Conservation (phyloP, 2,888 invertebrate species). For the Carabus problematicus region DNA sequence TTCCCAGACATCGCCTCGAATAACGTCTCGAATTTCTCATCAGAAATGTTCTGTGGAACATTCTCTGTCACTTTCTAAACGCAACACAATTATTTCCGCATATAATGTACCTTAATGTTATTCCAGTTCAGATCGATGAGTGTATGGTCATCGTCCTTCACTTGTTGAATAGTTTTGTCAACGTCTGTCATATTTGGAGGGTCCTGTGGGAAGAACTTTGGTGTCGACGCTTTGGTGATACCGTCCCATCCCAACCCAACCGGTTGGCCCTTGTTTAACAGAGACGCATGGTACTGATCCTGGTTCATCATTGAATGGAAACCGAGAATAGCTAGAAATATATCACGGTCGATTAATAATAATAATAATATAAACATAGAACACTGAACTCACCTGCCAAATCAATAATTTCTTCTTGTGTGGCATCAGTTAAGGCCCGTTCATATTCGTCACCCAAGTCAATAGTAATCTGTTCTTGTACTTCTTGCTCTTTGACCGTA, state of each 20-base stretch:
- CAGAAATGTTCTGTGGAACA: constrained; percentile 86
- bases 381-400: constrained; percentile 74
- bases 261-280: constrained; percentile 90
- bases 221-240: constrained; percentile 91
- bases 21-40: constrained; percentile 90
- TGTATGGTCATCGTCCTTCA: constrained; percentile 87
- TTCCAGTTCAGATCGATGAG: constrained; percentile 97
- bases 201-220: constrained; percentile 90
- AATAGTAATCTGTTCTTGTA: constrained; percentile 90
- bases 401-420: constrained; percentile 98
- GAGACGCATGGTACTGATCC: constrained; percentile 98
- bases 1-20: constrained; percentile 89
- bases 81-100: constrained; percentile 8
- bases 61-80: too few species aligned
- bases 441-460: constrained; percentile 96
- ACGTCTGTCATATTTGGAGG: constrained; percentile 97
- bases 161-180: constrained; percentile 88
- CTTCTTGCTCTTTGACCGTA: constrained; percentile 75
- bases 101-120: constrained; percentile 88
- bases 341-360: constrained; percentile 26
- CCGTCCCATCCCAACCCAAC: constrained; percentile 93
- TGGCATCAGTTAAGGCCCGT: constrained; percentile 83
- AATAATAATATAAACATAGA: constrained; percentile 12
- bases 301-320: constrained; percentile 99
- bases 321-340: constrained; percentile 87